phyloP scores from a whole-genome alignment of 2,113 vertebrate genomes.

The Scopus umbretta region DNA sequence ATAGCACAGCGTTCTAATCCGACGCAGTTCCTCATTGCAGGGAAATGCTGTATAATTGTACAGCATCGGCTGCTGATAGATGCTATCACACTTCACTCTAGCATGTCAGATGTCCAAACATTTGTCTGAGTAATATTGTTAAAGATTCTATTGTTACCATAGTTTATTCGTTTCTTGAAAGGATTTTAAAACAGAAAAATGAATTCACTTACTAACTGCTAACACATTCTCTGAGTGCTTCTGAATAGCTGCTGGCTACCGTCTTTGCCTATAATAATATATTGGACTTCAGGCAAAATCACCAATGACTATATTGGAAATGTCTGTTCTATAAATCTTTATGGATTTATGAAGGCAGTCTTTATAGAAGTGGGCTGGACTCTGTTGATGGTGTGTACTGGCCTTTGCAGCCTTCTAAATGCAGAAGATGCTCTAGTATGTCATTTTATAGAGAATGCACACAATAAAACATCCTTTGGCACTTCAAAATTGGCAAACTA shows the following conservation, averaged over 20 bases:
- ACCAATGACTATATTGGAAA: neutral
- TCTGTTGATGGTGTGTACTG: neutral
- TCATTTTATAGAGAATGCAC: neutral
- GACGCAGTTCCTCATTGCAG: neutral
- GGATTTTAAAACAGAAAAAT: constrained; percentile 11
- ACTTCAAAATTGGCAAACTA: neutral
- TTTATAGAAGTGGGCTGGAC: neutral
- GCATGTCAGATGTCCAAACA: constrained; percentile 4
- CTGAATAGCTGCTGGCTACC: neutral
- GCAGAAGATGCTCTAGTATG: neutral
- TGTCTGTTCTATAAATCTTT: neutral
- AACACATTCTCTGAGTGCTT: neutral
- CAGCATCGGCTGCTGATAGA: neutral
- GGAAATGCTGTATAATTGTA: neutral
- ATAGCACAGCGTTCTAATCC: neutral
- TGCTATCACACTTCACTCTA: neutral
- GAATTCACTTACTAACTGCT: neutral
- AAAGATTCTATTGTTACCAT: neutral
- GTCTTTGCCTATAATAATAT: neutral
- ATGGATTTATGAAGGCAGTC: neutral
- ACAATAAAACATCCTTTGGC: neutral
- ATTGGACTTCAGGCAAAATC: neutral
- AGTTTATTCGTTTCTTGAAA: neutral
- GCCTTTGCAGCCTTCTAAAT: neutral
- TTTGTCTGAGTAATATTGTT: neutral